Evolutionary conservation across 2,113 vertebrate genomes (phyloP).

Genomic region (Athene noctua): DNA sequence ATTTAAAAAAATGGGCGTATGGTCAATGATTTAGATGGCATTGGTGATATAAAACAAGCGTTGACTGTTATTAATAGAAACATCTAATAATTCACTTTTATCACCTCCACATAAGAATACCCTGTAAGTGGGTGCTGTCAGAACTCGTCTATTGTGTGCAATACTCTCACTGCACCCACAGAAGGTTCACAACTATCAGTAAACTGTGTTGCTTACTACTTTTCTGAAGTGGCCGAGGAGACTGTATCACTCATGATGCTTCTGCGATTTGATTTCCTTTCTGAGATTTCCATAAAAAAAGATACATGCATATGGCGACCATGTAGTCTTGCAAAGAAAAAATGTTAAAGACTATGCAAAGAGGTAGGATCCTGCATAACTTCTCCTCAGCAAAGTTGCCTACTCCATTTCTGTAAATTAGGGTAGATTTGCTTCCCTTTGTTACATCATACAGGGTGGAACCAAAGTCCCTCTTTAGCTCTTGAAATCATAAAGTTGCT

Average conservation of each 20-base stretch:
- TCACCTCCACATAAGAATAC: neutral
- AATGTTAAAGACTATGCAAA: neutral
- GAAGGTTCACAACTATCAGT: neutral
- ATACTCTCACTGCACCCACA: neutral
- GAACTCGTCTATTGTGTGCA: neutral
- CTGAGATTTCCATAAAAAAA: neutral
- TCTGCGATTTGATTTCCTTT: neutral
- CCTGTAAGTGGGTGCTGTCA: neutral
- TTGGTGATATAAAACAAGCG: neutral
- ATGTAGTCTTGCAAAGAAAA: neutral
- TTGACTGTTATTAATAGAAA: neutral
- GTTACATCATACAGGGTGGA: neutral
- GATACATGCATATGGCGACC: neutral
- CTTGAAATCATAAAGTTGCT: neutral
- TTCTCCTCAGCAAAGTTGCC: neutral
- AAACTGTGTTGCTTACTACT: neutral
- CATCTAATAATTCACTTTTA: neutral
- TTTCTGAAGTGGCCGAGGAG: neutral
- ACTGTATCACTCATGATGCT: neutral
- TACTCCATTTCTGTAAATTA: neutral
- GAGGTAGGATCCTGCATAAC: neutral
- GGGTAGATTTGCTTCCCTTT: neutral
- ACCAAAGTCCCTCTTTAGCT: neutral
- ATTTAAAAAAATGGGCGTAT: neutral
- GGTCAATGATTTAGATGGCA: neutral